phyloP scores from a whole-genome alignment of 2,888 invertebrate genomes.

The Agonum fuliginosum region DNA sequence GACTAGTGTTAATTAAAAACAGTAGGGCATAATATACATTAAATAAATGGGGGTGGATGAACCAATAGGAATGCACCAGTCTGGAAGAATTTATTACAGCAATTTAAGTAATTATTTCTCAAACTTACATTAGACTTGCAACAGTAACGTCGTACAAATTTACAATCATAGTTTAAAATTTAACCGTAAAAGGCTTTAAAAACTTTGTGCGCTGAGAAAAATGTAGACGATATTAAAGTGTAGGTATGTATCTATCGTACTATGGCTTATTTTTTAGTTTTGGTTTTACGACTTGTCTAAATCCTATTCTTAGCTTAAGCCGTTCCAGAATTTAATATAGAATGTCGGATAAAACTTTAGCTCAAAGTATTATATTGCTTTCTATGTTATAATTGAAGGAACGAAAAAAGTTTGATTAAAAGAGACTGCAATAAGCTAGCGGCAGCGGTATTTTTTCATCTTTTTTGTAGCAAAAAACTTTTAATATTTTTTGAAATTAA shows the following conservation, averaged over 20 bases:
- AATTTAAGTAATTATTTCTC: too few species aligned
- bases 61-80: too few species aligned
- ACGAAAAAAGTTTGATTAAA: slow-evolving; percentile 17
- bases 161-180: not conserved
- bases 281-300: not conserved
- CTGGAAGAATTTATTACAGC: too few species aligned
- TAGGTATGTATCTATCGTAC: too few species aligned
- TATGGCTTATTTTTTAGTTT: too few species aligned
- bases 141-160: too few species aligned
- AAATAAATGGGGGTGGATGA: too few species aligned
- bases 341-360: slow-evolving; percentile 20
- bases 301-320: slow-evolving; percentile 14
- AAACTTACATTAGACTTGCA: too few species aligned
- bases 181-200: not conserved
- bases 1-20: too few species aligned
- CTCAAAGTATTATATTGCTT: slow-evolving; percentile 30
- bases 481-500: too few species aligned
- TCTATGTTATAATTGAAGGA: slow-evolving; percentile 17
- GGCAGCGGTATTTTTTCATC: not conserved
- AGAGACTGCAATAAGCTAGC: not conserved
- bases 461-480: too few species aligned
- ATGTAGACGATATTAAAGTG: not conserved
- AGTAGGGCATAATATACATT: too few species aligned
- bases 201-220: not conserved
- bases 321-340: slow-evolving; percentile 33